phyloP scores from a whole-genome alignment of 2,113 vertebrate species.

The Atlantisia rogersi region DNA sequence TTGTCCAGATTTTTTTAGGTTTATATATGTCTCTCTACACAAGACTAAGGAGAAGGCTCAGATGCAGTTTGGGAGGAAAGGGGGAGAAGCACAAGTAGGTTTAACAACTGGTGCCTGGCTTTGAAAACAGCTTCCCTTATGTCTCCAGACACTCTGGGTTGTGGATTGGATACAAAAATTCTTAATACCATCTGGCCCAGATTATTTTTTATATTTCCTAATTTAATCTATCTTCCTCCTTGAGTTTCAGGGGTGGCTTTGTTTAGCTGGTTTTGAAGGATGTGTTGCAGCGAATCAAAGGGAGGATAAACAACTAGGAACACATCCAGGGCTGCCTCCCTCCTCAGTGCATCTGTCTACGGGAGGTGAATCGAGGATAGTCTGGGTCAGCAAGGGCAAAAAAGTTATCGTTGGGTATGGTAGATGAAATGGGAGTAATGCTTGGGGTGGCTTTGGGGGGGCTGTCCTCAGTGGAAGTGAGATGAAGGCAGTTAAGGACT shows the following conservation, averaged over 20 bases:
- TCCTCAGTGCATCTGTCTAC: not conserved
- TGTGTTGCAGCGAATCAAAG: not conserved
- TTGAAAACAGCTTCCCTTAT: not conserved
- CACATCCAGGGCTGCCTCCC: not conserved
- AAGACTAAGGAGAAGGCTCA: not conserved
- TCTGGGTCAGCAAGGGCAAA: not conserved
- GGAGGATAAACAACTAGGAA: not conserved
- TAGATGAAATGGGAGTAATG: not conserved
- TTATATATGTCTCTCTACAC: not conserved
- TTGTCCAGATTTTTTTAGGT: not conserved
- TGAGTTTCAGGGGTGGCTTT: not conserved
- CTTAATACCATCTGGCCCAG: not conserved
- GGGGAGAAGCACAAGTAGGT: not conserved
- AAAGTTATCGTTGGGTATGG: not conserved
- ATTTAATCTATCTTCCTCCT: not conserved
- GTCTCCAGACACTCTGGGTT: not conserved
- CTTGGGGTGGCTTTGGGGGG: not conserved
- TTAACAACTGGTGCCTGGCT: not conserved
- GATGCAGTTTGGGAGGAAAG: not conserved
- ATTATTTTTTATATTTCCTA: slow-evolving; percentile 21
- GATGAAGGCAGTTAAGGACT: not conserved
- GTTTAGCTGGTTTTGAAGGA: slow-evolving; percentile 37
- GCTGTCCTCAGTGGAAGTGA: not conserved
- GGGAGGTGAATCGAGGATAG: not conserved
- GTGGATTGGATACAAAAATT: not conserved